phyloP scores from a whole-genome alignment of 1,140 invertebrate species.

The Cydia amplana region DNA sequence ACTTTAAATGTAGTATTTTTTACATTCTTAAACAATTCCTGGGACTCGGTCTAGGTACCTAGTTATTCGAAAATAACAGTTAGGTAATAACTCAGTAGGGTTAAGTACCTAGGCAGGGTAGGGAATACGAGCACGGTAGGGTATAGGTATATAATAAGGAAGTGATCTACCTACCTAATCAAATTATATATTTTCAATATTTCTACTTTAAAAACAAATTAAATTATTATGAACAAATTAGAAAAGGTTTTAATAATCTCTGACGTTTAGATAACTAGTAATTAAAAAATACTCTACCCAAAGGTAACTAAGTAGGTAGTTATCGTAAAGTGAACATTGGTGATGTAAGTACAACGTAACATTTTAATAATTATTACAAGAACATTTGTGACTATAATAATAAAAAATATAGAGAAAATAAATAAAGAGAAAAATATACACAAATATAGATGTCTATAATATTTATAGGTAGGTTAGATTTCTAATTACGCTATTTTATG shows the following conservation, averaged over 20 bases:
- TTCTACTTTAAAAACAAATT: neutral
- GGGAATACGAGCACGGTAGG: no score
- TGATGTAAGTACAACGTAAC: neutral
- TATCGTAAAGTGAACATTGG: neutral
- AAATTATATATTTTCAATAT: neutral
- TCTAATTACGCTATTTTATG: neutral
- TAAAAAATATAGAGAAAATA: no score
- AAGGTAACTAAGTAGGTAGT: neutral
- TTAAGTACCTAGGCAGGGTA: neutral
- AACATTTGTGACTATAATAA: neutral
- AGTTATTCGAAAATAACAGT: no score
- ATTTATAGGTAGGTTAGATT: neutral
- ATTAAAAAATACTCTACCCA: neutral
- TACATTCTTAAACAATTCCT: no score
- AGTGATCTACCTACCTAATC: neutral
- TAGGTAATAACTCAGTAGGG: no score
- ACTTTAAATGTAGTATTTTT: no score
- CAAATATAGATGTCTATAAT: neutral
- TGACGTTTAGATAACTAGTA: neutral
- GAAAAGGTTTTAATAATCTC: neutral
- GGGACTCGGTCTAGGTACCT: no score
- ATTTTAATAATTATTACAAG: neutral
- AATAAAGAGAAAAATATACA: no score
- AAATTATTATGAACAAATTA: neutral
- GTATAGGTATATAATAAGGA: no score